These are phyloP conservation scores for Theocolax elegans DNA, from an alignment of 1,140 invertebrate species.

Conservation along the genomic window DNA sequence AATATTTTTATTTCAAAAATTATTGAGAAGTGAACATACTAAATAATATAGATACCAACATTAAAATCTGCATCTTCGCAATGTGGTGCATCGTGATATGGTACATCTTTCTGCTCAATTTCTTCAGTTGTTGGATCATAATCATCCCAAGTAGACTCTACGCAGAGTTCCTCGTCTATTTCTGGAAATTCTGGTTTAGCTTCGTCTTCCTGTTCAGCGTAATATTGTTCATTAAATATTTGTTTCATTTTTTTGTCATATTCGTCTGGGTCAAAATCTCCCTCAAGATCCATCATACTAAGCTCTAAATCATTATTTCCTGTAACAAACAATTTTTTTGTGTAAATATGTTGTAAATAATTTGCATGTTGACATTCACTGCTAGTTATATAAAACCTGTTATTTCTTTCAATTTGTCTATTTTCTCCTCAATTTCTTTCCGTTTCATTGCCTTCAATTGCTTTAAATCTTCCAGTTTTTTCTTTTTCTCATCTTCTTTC, in stretches of 20 bases:
- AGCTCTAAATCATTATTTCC: conserved; percentile 73
- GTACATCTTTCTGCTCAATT: conserved; percentile 51
- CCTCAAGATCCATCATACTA: conserved; percentile 74
- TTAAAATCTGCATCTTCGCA: conserved; percentile 86
- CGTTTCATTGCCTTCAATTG: conserved; percentile 87
- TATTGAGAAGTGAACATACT: too few relatives aligned
- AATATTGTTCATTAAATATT: conserved; percentile 90
- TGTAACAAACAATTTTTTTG: conserved; percentile 50
- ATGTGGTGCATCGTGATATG: conserved; percentile 65
- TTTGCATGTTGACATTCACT: too few relatives aligned
- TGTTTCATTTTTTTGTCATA: conserved; percentile 89
- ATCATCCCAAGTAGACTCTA: conserved; percentile 82
- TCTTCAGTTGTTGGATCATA: conserved; percentile 68
- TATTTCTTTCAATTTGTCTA: conserved; percentile 88
- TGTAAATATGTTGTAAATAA: too few relatives aligned
- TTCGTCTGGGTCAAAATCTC: conserved; percentile 93
- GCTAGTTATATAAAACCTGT: conserved; percentile 75
- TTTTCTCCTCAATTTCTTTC: conserved; percentile 91
- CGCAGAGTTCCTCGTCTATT: conserved; percentile 79
- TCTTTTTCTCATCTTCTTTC: conserved; percentile 85
- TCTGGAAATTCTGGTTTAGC: conserved; percentile 85
- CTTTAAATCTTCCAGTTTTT: conserved; percentile 87
- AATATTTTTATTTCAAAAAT: too few relatives aligned
- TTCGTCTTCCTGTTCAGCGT: conserved; percentile 76
- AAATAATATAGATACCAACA: too few relatives aligned